phyloP scores from a whole-genome alignment of 2,113 vertebrate genomes.

The Argyrosomus japonicus region DNA sequence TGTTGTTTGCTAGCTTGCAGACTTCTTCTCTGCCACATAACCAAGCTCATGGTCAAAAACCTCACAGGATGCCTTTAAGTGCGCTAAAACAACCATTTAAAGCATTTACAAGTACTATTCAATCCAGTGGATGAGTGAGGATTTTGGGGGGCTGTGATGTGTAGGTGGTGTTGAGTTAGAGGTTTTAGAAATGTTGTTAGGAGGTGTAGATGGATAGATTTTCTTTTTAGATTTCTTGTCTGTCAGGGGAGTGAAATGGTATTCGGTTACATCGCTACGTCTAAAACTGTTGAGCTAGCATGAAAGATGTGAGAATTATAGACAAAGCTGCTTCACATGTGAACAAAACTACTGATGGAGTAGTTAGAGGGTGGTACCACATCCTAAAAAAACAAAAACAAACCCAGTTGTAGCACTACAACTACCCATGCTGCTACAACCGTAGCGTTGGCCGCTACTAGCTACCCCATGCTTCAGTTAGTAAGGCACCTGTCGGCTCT shows the following conservation, averaged over 20 bases:
- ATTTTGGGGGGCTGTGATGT: not conserved
- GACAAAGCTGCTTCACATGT: not conserved
- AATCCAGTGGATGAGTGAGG: slow-evolving; percentile 4
- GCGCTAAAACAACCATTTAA: not conserved
- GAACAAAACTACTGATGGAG: slow-evolving; percentile 63
- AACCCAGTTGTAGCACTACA: slow-evolving; percentile 68
- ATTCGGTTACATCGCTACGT: slow-evolving; percentile 13
- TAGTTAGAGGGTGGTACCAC: slow-evolving; percentile 81
- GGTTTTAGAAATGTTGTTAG: slow-evolving; percentile 13
- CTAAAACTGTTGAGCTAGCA: not conserved
- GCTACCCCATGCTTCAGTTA: slow-evolving; percentile 74
- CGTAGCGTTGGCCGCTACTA: slow-evolving; percentile 51
- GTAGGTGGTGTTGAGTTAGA: slow-evolving; percentile 8
- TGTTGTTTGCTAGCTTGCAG: no score
- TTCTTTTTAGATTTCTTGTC: slow-evolving; percentile 18
- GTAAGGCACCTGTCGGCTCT: slow-evolving; percentile 55
- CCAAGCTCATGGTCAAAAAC: not conserved
- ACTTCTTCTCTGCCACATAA: not conserved
- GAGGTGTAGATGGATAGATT: not conserved
- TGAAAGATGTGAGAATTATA: not conserved
- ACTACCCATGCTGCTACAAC: slow-evolving; percentile 78
- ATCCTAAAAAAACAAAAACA: slow-evolving; percentile 42
- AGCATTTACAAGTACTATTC: slow-evolving; percentile 49
- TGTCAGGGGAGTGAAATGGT: slow-evolving; percentile 22
- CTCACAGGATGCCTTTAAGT: not conserved